A percentile compares a stretch with the other conserved stretches of the same genome.
Conservation (phyloP, 1,140 invertebrate species). For the Triops cancriformis region DNA sequence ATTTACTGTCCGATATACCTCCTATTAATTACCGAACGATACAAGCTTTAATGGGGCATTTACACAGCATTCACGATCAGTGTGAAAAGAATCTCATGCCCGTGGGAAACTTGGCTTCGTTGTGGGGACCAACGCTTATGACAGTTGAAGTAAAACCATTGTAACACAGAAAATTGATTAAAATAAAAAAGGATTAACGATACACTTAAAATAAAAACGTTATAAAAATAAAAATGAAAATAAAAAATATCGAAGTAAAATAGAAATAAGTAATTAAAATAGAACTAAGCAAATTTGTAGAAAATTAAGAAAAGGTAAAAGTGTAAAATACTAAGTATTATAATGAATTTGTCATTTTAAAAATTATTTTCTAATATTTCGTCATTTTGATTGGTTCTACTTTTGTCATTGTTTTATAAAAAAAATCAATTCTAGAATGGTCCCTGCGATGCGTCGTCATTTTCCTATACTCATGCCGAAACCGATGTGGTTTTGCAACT, state of each 20-base stretch:
- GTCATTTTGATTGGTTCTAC: not conserved
- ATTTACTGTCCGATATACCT: slow-evolving; percentile 55
- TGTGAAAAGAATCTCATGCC: slow-evolving; percentile 66
- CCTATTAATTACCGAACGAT: slow-evolving; percentile 61
- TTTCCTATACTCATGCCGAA: slow-evolving; percentile 20
- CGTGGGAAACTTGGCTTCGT: slow-evolving; percentile 66
- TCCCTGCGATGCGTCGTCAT: slow-evolving; percentile 1
- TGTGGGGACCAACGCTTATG: slow-evolving; percentile 76
- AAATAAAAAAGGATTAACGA: not conserved
- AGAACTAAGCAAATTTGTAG: too few relatives aligned
- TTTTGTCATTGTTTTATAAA: not conserved
- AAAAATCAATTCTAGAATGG: not conserved
- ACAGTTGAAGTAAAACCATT: slow-evolving; percentile 57
- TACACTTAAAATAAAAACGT: not conserved
- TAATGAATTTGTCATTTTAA: not conserved
- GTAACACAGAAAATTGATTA: not conserved
- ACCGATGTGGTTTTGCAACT: slow-evolving; percentile 58
- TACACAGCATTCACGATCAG: slow-evolving; percentile 67
- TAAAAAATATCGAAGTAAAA: too few relatives aligned
- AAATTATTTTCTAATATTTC: not conserved
- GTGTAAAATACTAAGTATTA: too few relatives aligned
- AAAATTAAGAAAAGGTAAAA: too few relatives aligned
- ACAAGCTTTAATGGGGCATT: slow-evolving; percentile 63
- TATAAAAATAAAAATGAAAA: slow-evolving; percentile 9
- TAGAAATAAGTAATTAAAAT: too few relatives aligned